Evolutionary conservation across 2,888 invertebrate species (phyloP), one percentile per base, ranked within the genome.

Genomic region (Oligia latruncula): DNA sequence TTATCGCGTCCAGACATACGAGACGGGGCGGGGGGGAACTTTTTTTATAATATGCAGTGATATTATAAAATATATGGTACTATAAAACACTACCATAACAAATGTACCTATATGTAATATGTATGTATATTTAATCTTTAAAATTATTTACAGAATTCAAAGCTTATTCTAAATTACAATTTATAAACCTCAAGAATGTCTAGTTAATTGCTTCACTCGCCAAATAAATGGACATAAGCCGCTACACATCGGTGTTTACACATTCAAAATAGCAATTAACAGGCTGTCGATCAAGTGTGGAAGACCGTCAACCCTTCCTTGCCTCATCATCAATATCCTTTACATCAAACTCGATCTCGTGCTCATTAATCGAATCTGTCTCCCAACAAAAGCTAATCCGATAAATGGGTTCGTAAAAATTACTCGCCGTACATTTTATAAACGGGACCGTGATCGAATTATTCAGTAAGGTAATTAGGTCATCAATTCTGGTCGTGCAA

Each of bases 241-340:
- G 15, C 20, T 67, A 76, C 65, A 77, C 74, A 83, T 77, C 71
- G 55, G 81, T 85, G 86, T 86, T 87, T 88, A 87, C 86, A 84
- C 87, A 88, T 88, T 88, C 91, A 89, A 90, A 90, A 88, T 87
- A 88, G 90, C 92, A 92, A 93, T 93, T 93, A 93, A 91, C 88
- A 86, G 83, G 78, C 90, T 81, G 90, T 92, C 93, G 83, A 93
- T 93, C 92, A 93, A 89, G 84, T 80, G 86, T 76, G 85, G 73
- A 80, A 84, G 77, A 80, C 90, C 89, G 88, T 83, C 89, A 84
- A 84, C 84, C 83, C 87, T 80, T 82, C 81, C 83, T 77, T 80
- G 81, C 86, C 72, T 83, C 87, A 87, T 90, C 92, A 90, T 92
- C 89, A 92, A 92, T 91, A 88, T 90, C 87, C 89, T 89, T 90